Evolutionary conservation across 2,113 vertebrate species (phyloP).

Genomic region (Hylia prasina): DNA sequence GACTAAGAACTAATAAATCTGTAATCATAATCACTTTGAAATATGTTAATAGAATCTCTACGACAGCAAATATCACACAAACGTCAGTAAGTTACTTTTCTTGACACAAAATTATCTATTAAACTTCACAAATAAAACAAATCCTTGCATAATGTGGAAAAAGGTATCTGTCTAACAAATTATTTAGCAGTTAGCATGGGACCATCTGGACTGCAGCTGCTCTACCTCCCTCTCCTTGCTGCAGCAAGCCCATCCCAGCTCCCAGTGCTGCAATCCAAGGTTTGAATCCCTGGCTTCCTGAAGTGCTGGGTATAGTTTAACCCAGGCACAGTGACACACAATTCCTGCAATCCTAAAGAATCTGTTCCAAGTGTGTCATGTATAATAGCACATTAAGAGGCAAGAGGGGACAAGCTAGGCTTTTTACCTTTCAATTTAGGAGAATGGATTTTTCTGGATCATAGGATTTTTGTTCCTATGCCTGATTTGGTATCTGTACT

Average conservation of each 20-base stretch:
- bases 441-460: neutral
- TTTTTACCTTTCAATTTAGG: neutral
- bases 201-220: neutral
- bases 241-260: neutral
- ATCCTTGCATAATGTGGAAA: neutral
- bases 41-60: neutral
- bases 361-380: neutral
- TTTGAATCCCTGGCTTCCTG: neutral
- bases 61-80: neutral
- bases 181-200: neutral
- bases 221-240: neutral
- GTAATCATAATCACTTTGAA: neutral
- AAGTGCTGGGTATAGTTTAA: neutral
- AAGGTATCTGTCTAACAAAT: neutral
- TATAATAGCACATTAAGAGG: neutral
- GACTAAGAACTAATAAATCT: neutral
- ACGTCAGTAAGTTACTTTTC: neutral
- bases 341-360: neutral
- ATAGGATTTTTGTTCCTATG: neutral
- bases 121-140: neutral
- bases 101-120: neutral
- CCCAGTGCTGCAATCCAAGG: neutral
- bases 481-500: neutral
- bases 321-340: neutral
- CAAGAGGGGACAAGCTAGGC: neutral